Conservation (phyloP, 2,113 vertebrate species). For the Eupsittula cactorum region DNA sequence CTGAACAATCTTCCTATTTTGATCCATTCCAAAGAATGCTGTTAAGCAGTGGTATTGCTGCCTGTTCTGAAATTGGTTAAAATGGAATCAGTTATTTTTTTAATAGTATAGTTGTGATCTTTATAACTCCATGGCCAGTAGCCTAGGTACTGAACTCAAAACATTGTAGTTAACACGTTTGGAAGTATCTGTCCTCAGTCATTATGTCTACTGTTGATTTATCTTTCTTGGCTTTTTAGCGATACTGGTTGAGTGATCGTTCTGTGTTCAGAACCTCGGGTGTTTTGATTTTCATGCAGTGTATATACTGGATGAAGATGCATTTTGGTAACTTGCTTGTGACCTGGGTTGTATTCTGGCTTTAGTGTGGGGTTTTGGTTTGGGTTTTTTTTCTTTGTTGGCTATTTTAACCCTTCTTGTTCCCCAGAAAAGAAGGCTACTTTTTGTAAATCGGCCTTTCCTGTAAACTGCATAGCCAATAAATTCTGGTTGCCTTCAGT, state of each 20-base stretch:
- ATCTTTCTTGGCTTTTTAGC: neutral
- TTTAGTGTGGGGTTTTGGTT: neutral
- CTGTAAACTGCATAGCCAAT: neutral
- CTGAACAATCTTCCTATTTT: neutral
- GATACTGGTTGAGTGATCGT: neutral
- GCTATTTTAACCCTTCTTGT: neutral
- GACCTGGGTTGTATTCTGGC: neutral
- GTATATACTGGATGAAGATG: neutral
- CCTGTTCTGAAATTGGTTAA: neutral
- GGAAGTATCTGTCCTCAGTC: neutral
- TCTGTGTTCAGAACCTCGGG: neutral
- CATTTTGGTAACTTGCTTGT: neutral
- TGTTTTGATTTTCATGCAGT: neutral
- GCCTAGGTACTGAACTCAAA: neutral
- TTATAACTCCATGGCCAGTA: neutral
- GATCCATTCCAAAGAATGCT: neutral
- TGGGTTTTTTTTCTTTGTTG: neutral
- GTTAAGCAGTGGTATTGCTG: neutral
- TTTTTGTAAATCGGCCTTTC: neutral
- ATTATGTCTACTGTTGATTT: neutral
- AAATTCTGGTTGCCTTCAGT: neutral
- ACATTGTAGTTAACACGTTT: neutral
- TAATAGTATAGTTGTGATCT: neutral
- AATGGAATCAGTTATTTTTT: neutral
- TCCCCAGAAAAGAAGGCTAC: neutral